These are phyloP conservation scores for Gallinago nigripennis DNA, from an alignment of 2,797 vertebrate genomes.

Conservation along the genomic window DNA sequence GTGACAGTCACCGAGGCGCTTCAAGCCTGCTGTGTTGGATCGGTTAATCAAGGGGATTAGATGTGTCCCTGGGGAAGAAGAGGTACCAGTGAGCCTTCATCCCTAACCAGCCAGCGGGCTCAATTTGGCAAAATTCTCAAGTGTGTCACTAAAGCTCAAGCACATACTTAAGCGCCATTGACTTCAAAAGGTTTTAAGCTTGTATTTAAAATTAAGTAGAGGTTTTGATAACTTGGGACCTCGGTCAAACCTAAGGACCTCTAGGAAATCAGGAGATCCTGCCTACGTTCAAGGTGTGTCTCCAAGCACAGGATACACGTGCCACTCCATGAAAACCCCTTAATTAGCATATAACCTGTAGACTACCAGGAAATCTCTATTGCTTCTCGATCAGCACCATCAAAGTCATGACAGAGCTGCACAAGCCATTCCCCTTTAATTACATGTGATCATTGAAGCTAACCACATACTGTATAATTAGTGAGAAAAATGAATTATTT, in stretches of 20 bases:
- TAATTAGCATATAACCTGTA: neutral
- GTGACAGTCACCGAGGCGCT: neutral
- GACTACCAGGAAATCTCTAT: neutral
- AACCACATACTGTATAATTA: neutral
- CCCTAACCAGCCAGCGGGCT: neutral
- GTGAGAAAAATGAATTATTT: constrained; percentile 30
- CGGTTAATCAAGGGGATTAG: neutral
- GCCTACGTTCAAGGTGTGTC: neutral
- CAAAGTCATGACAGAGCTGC: neutral
- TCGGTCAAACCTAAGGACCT: neutral
- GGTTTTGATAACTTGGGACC: neutral
- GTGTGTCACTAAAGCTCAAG: neutral
- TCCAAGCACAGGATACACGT: neutral
- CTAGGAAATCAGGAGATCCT: neutral
- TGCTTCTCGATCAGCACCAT: neutral
- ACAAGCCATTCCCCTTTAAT: constrained; percentile 2
- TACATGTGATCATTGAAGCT: neutral
- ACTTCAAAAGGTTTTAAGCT: constrained; percentile 17
- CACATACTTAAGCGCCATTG: neutral
- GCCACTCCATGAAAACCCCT: neutral
- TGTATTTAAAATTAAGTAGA: neutral
- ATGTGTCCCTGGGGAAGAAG: neutral
- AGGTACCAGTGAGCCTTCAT: neutral
- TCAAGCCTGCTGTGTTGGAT: neutral
- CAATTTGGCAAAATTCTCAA: neutral